These are phyloP conservation scores for Lobophora halterata DNA, from an alignment of 2,888 invertebrate species.

Conservation along the genomic window DNA sequence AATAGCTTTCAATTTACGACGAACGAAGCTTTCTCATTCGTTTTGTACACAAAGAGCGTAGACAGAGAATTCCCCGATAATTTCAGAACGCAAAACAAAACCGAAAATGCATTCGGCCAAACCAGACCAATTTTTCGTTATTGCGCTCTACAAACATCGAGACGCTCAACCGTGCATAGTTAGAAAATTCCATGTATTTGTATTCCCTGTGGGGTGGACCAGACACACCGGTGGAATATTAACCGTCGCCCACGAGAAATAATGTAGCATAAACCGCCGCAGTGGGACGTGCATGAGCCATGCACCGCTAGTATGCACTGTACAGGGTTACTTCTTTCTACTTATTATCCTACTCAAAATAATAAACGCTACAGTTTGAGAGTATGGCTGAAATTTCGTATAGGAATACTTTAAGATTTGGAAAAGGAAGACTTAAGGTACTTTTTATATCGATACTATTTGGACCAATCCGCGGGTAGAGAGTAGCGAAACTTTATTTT, in stretches of 20 bases:
- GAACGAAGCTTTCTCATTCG: no score
- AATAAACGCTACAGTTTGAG: no score
- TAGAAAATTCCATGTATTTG: constrained; percentile 56
- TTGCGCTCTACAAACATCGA: constrained; percentile 38
- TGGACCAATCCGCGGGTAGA: no score
- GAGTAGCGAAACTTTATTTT: no score
- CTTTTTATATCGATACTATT: no score
- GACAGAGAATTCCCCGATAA: no score
- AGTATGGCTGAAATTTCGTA: no score
- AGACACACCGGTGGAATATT: constrained; percentile 64
- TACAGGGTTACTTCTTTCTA: constrained; percentile 28
- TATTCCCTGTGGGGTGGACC: constrained; percentile 61
- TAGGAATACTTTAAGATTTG: no score
- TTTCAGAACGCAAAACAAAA: constrained; percentile 2
- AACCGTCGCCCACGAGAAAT: constrained; percentile 62
- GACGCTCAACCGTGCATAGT: constrained; percentile 59
- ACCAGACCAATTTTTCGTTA: constrained; percentile 12
- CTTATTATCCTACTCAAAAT: no score
- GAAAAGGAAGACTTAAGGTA: no score
- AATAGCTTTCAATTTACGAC: no score
- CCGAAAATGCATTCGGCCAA: constrained; percentile 12
- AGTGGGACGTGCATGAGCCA: constrained; percentile 62
- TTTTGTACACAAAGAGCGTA: no score
- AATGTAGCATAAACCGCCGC: constrained; percentile 70
- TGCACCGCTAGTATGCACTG: constrained; percentile 42